A percentile compares a stretch with the other conserved stretches of the same genome.
phyloP scores from a whole-genome alignment of 2,888 invertebrate genomes.

The Parochlus steinenii region DNA sequence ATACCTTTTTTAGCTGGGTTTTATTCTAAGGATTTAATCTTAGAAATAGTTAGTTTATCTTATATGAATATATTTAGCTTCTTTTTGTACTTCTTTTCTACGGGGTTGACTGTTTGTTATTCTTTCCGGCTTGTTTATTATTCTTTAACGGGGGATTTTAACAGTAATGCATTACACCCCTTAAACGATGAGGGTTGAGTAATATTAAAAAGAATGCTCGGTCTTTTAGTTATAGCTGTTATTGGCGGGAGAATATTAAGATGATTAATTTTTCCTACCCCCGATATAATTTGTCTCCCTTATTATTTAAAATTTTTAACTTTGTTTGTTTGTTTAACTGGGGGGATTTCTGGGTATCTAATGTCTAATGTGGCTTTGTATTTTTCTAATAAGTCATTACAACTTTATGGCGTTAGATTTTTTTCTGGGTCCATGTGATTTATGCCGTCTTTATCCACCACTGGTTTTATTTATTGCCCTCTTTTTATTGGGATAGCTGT shows the following conservation, averaged over 20 bases:
- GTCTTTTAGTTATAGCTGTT: conserved; percentile 13
- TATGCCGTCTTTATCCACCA: conserved; percentile 34
- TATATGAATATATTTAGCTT: conserved; percentile 37
- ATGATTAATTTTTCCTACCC: conserved; percentile 37
- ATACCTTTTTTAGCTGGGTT: conserved; percentile 46
- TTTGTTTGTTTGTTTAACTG: conserved; percentile 33
- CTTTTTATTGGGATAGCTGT: conserved; percentile 30
- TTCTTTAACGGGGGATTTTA: conserved; percentile 33
- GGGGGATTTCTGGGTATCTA: conserved; percentile 29
- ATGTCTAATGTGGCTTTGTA: conserved; percentile 31
- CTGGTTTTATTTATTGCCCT: conserved; percentile 32
- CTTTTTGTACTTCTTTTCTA: conserved; percentile 38
- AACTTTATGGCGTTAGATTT: conserved; percentile 24
- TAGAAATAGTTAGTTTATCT: conserved; percentile 36
- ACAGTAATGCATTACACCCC: conserved; percentile 33
- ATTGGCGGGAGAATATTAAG: conserved; percentile 24
- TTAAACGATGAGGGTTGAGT: conserved; percentile 33
- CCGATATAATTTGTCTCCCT: conserved; percentile 37
- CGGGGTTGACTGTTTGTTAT: conserved; percentile 40
- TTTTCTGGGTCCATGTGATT: conserved; percentile 35
- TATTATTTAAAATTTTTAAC: conserved; percentile 35
- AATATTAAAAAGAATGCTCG: conserved; percentile 34
- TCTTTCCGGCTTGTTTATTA: conserved; percentile 38
- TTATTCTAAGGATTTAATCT: conserved; percentile 48
- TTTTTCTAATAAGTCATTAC: conserved; percentile 30